Evolutionary conservation across 1,140 invertebrate species (phyloP).

Genomic region (Bombus terrestris): DNA sequence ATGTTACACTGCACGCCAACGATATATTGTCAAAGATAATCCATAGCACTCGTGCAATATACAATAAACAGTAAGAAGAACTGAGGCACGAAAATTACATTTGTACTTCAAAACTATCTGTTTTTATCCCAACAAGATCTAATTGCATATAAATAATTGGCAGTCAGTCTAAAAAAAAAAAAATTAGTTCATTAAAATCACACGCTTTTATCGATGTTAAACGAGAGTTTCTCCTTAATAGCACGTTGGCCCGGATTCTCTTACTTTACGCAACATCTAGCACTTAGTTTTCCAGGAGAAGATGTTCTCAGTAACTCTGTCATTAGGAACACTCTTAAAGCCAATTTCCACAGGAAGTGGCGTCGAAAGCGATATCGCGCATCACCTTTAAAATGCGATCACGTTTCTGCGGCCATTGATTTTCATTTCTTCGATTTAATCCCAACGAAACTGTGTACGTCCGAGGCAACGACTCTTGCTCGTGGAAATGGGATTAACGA

Average conservation of each 20-base stretch:
- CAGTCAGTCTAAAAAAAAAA: too few species aligned
- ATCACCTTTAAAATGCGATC: background rate
- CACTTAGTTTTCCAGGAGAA: background rate
- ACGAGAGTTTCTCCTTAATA: background rate
- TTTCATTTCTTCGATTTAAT: conserved; percentile 4
- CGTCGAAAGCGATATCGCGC: background rate
- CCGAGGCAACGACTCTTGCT: background rate
- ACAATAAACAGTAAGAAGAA: too few species aligned
- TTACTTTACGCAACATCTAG: background rate
- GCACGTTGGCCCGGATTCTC: background rate
- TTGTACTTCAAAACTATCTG: too few species aligned
- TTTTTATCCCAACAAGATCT: too few species aligned
- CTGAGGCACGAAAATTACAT: too few species aligned
- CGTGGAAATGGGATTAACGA: background rate
- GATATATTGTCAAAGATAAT: too few species aligned
- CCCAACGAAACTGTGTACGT: background rate
- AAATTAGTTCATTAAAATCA: background rate
- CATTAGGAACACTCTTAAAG: background rate
- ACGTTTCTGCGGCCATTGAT: background rate
- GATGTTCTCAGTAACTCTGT: background rate
- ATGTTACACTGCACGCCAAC: too few species aligned
- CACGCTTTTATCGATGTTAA: background rate
- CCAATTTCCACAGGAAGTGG: background rate
- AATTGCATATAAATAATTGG: too few species aligned
- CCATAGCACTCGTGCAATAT: too few species aligned